These are phyloP conservation scores for Orthonevra nobilis DNA, from an alignment of 2,888 invertebrate genomes.

Conservation along the genomic window DNA sequence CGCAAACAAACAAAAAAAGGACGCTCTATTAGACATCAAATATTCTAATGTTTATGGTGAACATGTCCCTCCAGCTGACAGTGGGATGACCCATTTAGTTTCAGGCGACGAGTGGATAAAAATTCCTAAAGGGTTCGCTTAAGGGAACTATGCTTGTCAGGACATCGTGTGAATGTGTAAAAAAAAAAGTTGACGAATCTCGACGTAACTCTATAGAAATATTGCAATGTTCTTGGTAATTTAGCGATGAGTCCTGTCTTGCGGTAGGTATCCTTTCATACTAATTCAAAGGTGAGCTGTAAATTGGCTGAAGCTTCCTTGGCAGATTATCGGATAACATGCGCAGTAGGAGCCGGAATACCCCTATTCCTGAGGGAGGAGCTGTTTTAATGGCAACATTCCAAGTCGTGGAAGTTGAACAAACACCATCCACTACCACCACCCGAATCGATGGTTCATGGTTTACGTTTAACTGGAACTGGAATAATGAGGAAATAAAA, in stretches of 20 bases:
- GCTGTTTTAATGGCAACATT: conserved; percentile 38
- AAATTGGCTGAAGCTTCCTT: conserved; percentile 8
- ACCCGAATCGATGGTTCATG: conserved; percentile 1
- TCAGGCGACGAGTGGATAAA: conserved; percentile 42
- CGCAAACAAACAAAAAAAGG: conserved; percentile 38
- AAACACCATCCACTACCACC: background rate
- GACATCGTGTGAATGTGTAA: conserved; percentile 25
- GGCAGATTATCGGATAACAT: conserved; percentile 51
- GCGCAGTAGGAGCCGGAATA: conserved; percentile 23
- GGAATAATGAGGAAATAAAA: conserved; percentile 57
- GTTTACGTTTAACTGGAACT: conserved; percentile 30
- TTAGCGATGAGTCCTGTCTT: conserved; percentile 6
- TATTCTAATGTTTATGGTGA: conserved; percentile 44
- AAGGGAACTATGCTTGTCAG: too few relatives aligned
- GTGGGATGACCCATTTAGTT: conserved; percentile 20
- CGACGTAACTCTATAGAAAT: background rate
- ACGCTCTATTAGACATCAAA: conserved; percentile 62
- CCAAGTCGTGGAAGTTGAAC: conserved; percentile 40
- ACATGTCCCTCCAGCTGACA: background rate
- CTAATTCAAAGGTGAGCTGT: conserved; percentile 24
- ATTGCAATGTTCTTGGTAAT: too few relatives aligned
- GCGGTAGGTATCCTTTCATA: conserved; percentile 16
- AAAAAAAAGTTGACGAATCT: too few relatives aligned
- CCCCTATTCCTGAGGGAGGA: conserved; percentile 58
- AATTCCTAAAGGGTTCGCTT: conserved; percentile 36